Conservation (phyloP, 2,113 vertebrate species). For the Gallinago jamesoni region DNA sequence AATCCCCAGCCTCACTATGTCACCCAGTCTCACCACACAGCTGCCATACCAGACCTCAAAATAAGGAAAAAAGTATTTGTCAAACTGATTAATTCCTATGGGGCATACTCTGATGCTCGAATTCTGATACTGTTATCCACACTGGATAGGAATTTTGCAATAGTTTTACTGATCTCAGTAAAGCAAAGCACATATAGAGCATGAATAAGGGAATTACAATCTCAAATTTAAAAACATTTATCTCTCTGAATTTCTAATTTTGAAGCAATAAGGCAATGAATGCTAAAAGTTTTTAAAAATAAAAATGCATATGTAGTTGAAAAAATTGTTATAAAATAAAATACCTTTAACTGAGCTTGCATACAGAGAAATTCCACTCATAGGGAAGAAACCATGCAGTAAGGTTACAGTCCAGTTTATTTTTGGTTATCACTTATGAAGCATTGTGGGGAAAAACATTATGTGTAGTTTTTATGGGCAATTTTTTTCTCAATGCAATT, state of each 20-base stretch:
- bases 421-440: not conserved
- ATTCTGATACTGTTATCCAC: not conserved
- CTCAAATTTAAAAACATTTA: not conserved
- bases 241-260: not conserved
- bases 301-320: not conserved
- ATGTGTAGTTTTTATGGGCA: not conserved
- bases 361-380: not conserved
- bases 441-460: not conserved
- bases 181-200: not conserved
- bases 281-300: not conserved
- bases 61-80: not conserved
- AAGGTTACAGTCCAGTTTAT: not conserved
- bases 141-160: not conserved
- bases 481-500: not conserved
- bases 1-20: not conserved
- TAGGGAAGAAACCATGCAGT: not conserved
- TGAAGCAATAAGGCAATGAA: not conserved
- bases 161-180: not conserved
- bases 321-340: not conserved
- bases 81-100: not conserved
- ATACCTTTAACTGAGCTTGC: not conserved
- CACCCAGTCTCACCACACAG: not conserved
- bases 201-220: not conserved
- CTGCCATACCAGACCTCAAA: not conserved
- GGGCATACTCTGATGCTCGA: not conserved